Evolutionary conservation across 2,113 vertebrate genomes (phyloP), one percentile per base, ranked within the genome.

Genomic region (Campylomormyrus numenius): DNA sequence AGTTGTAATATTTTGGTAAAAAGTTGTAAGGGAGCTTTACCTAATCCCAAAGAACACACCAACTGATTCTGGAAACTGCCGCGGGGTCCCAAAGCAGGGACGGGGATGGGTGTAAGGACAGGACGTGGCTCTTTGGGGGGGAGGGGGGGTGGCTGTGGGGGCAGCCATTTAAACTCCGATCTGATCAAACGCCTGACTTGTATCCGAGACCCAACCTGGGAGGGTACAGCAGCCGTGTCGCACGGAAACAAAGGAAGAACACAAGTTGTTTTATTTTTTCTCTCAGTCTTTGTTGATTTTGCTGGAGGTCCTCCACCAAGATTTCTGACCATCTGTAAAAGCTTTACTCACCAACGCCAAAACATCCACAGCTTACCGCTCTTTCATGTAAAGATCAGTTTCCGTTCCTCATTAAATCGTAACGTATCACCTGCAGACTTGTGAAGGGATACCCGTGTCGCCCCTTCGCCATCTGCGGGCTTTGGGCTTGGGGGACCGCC

Each of bases 1-100:
- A 90, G 91, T 93, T 90, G 93, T 92, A 92, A 93, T 93, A 92
- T 94, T 93, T 92, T 90, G 91, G 92, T 35, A 88, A 93, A 94
- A 93, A 93, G 89, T 92, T 94, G 92, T 91, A 56, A 92, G 87
- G 88, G 93, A 94, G 92, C 93, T 95, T 94, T 91, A 93, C 93
- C 94, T 94, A 94, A 95, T 93, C 94, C 88, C 56, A 88, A 91
- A 93, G 91, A 92, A 87, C 58, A 88, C 52, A 45, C 85, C 31
- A 13, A 48, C 7, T 83, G 17, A 87, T 84, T 92, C 93, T 91
- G 92, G 92, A 93, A 95, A 94, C 17, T 93, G 91, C 74, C 92
- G 91, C 6, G 84, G 70, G 93, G 93, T 92, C 90, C 74, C 83
- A 45, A n/a, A 10, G 88, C 27, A 42, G 52, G 85, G 92, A 91